A percentile compares a stretch with the other conserved stretches of the same genome.
Evolutionary conservation across 2,888 invertebrate genomes (phyloP).

Genomic region (Folsomia manolachei): DNA sequence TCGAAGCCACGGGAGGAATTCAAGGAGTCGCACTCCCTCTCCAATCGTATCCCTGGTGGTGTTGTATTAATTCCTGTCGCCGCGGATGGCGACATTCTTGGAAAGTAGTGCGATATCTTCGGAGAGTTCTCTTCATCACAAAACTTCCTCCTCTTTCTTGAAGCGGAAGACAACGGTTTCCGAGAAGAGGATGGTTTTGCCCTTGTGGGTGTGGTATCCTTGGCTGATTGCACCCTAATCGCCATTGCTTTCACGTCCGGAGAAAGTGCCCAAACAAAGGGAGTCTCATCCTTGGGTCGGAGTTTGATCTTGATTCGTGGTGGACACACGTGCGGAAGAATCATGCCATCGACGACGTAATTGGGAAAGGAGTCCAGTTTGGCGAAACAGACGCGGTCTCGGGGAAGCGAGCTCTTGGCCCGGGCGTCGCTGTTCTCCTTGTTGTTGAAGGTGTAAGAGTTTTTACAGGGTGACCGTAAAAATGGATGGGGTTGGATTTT

Average conservation of each 20-base stretch:
- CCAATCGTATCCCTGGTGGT: no score
- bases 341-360: constrained; percentile 15
- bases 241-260: neutral
- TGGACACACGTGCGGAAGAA: constrained; percentile 14
- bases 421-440: neutral
- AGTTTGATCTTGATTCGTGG: constrained; percentile 6
- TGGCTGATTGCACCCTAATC: neutral
- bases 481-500: neutral
- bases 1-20: no score
- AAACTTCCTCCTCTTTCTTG: constrained; percentile 7
- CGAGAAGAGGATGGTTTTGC: no score
- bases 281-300: neutral
- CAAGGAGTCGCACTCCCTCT: no score
- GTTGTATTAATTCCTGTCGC: no score
- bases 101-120: constrained; percentile 3
- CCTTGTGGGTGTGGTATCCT: constrained; percentile 10
- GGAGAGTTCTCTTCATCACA: constrained; percentile 1
- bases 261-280: neutral
- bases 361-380: constrained; percentile 16
- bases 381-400: neutral
- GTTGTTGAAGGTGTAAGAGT: no score
- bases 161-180: neutral
- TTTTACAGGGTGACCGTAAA: neutral
- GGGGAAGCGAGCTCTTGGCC: neutral
- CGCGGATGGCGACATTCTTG: neutral